These are phyloP conservation scores for Wiebesia pumilae DNA, from an alignment of 1,140 invertebrate genomes.

Conservation along the genomic window DNA sequence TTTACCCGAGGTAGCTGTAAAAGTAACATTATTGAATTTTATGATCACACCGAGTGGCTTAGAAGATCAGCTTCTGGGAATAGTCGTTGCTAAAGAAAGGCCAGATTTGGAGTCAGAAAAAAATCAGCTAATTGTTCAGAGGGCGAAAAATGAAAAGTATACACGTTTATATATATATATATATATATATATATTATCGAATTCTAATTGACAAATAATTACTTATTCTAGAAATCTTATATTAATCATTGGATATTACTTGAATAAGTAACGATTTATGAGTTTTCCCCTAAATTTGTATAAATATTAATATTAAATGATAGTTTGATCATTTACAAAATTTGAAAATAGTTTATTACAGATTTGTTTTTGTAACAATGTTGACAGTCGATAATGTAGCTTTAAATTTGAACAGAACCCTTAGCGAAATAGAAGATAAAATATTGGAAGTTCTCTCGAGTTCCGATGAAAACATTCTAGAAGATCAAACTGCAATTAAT, in stretches of 20 bases:
- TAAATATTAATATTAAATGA: not conserved
- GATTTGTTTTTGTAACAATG: not conserved
- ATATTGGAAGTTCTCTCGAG: conserved; percentile 91
- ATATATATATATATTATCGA: too few relatives aligned
- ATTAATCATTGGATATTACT: too few relatives aligned
- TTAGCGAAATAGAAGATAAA: conserved; percentile 96
- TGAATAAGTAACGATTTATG: too few relatives aligned
- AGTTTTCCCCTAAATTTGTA: not conserved
- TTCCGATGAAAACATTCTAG: conserved; percentile 94
- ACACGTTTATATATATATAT: too few relatives aligned
- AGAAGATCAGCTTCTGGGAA: conserved; percentile 92
- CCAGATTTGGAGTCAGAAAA: conserved; percentile 95
- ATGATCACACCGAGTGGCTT: conserved; percentile 92
- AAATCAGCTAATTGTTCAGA: conserved; percentile 91
- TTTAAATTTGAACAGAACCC: conserved; percentile 76
- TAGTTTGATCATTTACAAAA: not conserved
- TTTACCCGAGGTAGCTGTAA: conserved; percentile 92
- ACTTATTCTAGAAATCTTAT: too few relatives aligned
- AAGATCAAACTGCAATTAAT: conserved; percentile 95
- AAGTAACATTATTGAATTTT: conserved; percentile 94
- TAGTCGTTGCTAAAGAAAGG: conserved; percentile 94
- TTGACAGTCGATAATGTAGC: conserved; percentile 1
- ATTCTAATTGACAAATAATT: not conserved
- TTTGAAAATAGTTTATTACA: not conserved
- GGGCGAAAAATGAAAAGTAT: conserved; percentile 90